Evolutionary conservation across 2,888 invertebrate species (phyloP), one percentile per base, ranked within the genome.

Genomic region (Acleris holmiana): DNA sequence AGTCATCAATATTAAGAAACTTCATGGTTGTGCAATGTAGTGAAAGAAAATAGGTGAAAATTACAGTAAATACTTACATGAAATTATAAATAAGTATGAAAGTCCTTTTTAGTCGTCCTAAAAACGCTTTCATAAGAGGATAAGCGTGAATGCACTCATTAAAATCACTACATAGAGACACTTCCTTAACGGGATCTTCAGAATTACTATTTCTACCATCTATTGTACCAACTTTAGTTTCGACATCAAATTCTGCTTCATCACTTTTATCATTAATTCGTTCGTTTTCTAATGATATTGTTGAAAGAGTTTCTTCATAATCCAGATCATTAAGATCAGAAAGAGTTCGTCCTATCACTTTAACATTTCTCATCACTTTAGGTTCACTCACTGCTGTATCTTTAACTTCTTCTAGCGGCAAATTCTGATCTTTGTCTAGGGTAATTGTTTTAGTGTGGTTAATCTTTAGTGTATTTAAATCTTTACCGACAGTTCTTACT

Each of bases 51-150:
- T 29, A 8, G 29, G 29, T 35, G 4, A 0, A 4, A 13, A 4
- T 0, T 35, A 35, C 35, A 35, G 4, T 46, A 7, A 18, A 66
- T 77, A 86, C 88, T 86, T 70, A 88, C 88, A 86, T 73, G 66
- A 85, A 86, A 1, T 63, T 54, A 41, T 77, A 76, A 10, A 84
- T 74, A 0, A 59, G 25, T 19, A 75, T 76, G 7, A 85, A 79
- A 0, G 79, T 69, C 0, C 18, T 40, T 40, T 76, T 78, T 0
- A 88, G 13, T 25, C 85, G 78, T 0, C 40, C 59, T 0, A 86
- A 71, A 69, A 85, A 86, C 0, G 67, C 67, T 17, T 77, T 78
- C 0, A 81, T 61, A 0, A 81, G 46, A 0, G 69, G 58, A 67
- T 76, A 72, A 0, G 76, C 74, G 0, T 71, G 68, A 0, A 68